Evolutionary conservation across 2,113 vertebrate species (phyloP).

Genomic region (Toxostoma redivivum): DNA sequence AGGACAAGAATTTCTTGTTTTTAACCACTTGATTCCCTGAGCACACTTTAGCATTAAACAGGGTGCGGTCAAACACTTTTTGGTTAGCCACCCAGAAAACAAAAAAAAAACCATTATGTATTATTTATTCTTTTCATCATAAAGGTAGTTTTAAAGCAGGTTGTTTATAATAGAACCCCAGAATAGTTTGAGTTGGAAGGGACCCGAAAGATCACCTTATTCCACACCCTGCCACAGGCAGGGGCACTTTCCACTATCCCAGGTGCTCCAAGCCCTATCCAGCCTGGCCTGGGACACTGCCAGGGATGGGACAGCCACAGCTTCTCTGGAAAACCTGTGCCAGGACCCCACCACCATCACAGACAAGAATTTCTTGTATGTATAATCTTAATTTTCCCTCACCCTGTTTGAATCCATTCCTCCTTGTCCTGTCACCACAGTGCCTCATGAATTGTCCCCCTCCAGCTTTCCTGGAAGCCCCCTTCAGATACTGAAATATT

Average conservation of each 20-base stretch:
- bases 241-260: neutral
- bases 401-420: neutral
- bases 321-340: neutral
- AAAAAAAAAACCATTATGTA: neutral
- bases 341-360: neutral
- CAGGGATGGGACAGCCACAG: neutral
- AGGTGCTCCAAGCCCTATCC: rapidly evolving
- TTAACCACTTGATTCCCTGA: neutral
- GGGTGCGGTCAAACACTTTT: neutral
- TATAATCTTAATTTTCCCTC: neutral
- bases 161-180: neutral
- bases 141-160: neutral
- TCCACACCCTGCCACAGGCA: rapidly evolving
- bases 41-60: neutral
- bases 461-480: neutral
- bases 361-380: neutral
- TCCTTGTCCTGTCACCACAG: neutral
- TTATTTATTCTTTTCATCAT: neutral
- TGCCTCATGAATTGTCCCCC: rapidly evolving
- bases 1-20: neutral
- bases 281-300: neutral
- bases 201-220: neutral
- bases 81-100: neutral
- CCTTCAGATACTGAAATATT: neutral
- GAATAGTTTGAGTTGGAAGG: neutral